Evolutionary conservation across 2,797 vertebrate genomes (phyloP).

Genomic region (Scarus forsteni): DNA sequence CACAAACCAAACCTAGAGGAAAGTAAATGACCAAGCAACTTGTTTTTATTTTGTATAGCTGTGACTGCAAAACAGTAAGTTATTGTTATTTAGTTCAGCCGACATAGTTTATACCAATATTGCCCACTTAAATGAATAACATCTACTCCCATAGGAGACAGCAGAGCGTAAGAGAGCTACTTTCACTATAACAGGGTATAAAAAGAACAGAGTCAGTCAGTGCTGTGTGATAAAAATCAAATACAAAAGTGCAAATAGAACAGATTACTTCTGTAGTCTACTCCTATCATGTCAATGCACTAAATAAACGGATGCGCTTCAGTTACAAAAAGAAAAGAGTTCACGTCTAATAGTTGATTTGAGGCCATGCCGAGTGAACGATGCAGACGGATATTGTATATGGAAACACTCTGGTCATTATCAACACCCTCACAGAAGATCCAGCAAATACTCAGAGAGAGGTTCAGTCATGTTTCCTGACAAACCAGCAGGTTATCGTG

Average conservation of each 20-base stretch:
- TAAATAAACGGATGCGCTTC: conserved; percentile 75
- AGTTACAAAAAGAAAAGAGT: conserved; percentile 82
- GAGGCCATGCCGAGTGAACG: conserved; percentile 91
- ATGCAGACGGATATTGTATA: conserved; percentile 88
- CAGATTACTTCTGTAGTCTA: conserved; percentile 70
- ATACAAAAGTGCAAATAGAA: conserved; percentile 88
- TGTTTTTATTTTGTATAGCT: conserved; percentile 74
- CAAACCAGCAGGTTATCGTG: conserved; percentile 92
- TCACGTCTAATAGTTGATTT: conserved; percentile 86
- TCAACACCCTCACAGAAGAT: conserved; percentile 84
- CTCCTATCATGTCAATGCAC: conserved; percentile 84
- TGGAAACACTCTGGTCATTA: conserved; percentile 72
- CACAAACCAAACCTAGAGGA: conserved; percentile 9
- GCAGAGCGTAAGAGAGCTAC: conserved; percentile 59
- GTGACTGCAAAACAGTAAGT: conserved; percentile 68
- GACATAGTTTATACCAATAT: conserved; percentile 53
- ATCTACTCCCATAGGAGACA: conserved; percentile 68
- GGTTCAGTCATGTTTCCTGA: conserved; percentile 81
- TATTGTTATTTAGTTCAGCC: conserved; percentile 70
- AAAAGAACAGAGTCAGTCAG: conserved; percentile 73
- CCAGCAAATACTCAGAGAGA: conserved; percentile 55
- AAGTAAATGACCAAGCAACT: conserved; percentile 57
- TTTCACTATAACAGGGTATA: conserved; percentile 83
- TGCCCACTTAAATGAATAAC: conserved; percentile 74
- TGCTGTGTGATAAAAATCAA: conserved; percentile 74